Evolutionary conservation across 2,888 invertebrate species (phyloP).

Genomic region (Diarsia rubi): DNA sequence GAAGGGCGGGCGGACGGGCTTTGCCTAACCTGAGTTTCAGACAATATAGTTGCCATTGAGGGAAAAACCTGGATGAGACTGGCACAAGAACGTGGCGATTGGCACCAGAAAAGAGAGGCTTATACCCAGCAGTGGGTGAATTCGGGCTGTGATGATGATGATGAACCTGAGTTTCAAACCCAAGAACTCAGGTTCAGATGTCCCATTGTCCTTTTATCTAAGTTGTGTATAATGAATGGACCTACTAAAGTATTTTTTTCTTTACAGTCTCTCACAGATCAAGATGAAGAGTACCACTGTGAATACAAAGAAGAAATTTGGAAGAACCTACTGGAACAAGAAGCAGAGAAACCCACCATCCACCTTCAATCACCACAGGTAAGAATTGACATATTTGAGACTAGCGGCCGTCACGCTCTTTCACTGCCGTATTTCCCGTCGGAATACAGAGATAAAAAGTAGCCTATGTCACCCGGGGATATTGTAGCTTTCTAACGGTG

Average conservation of each 20-base stretch:
- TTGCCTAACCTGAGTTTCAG: not conserved
- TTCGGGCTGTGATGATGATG: no score
- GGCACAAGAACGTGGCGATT: no score
- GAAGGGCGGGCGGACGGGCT: no score
- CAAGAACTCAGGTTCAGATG: not conserved
- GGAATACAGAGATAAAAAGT: no score
- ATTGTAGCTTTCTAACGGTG: no score
- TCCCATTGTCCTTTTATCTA: not conserved
- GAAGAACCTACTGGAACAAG: slow-evolving; percentile 84
- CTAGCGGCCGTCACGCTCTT: no score
- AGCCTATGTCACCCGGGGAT: no score
- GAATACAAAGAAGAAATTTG: slow-evolving; percentile 87
- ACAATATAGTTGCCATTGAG: no score
- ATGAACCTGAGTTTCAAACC: not conserved
- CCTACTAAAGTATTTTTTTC: slow-evolving; percentile 25
- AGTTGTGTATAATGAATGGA: not conserved
- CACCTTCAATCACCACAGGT: slow-evolving; percentile 89
- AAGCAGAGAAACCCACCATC: slow-evolving; percentile 83
- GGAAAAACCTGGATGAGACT: no score
- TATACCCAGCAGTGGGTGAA: no score
- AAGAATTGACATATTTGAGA: slow-evolving; percentile 44
- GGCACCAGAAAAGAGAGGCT: no score
- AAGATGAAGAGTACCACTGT: slow-evolving; percentile 83
- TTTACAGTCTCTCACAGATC: slow-evolving; percentile 79
- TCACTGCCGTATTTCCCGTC: no score